These are phyloP conservation scores for Coilia nasus DNA, from an alignment of 2,797 vertebrate genomes.

Conservation along the genomic window DNA sequence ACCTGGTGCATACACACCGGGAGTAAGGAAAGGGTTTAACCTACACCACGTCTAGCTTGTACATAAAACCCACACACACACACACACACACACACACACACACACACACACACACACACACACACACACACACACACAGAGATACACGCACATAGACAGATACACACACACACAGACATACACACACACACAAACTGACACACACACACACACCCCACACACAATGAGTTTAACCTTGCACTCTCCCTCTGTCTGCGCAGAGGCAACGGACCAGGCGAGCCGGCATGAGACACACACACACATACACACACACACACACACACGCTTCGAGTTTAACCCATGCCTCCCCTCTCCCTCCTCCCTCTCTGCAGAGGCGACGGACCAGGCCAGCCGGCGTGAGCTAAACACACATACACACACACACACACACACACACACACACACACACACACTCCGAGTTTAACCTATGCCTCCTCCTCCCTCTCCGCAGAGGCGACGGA, in stretches of 20 bases:
- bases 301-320: not conserved
- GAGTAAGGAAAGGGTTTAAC: too few species aligned
- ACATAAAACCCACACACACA: too few species aligned
- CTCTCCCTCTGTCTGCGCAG: not conserved
- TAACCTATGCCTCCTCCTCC: not conserved
- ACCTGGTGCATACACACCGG: too few species aligned
- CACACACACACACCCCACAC: too few species aligned
- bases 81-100: too few species aligned
- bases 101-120: too few species aligned
- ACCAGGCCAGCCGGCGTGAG: slow-evolving; percentile 86
- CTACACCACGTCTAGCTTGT: too few species aligned
- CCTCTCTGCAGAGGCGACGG: slow-evolving; percentile 86
- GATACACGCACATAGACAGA: too few species aligned
- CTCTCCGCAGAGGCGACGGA: slow-evolving; percentile 80
- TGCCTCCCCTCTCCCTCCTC: not conserved
- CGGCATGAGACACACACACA: slow-evolving; percentile 90
- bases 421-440: not conserved
- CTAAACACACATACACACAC: slow-evolving; percentile 77
- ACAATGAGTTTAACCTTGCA: too few species aligned
- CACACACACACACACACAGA: too few species aligned
- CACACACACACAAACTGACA: too few species aligned
- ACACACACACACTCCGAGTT: not conserved
- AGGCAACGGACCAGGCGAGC: slow-evolving; percentile 86
- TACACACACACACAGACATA: too few species aligned
- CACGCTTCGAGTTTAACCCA: not conserved